Evolutionary conservation across 2,113 vertebrate species (phyloP), one percentile per base, ranked within the genome.

Genomic region (Nothoprocta pentlandii): DNA sequence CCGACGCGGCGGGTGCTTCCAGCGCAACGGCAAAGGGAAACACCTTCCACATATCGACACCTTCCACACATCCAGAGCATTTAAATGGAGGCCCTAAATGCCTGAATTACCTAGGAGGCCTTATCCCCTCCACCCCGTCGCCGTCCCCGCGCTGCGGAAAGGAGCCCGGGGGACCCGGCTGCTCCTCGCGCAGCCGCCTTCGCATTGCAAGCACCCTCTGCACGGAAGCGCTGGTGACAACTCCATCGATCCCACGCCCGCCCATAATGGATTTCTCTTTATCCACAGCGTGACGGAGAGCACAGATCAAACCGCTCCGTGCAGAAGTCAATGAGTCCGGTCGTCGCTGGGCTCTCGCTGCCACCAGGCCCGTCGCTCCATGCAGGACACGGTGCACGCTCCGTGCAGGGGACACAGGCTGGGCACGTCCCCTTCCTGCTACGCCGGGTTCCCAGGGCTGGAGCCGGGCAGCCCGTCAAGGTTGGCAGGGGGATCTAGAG

Each of bases 71-170:
- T 68, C 23, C 22, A 23, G 19, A 68, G 7, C 5, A 21, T 61
- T 67, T 73, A 44, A 73, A 70, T 0, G 12, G 25, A 53, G 62
- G n/a, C 8, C 44, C 76, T 7, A 79, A 80, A 66, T 10, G 9
- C 54, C 2, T 0, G 5, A 6, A 59, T 61, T 78, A 51, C 64
- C 62, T 53, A 47, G 10, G 36, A 46, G 2, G 8, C 6, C 15
- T 9, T 7, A 17, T 5, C 9, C 54, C 17, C 62, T 19, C 19
- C n/a, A 21, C 2, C 4, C 17, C 17, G 28, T 28, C 12, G 2
- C 17, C 12, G 22, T 3, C 30, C 21, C 77, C 36, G 47, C 21
- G 14, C 77, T 80, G 7, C 8, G 15, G 5, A 53, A 85, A 9
- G 2, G 2, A 12, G 53, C 26, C 28, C 53, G 8, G n/a, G 28